Percentiles rank a stretch among this genome's conserved stretches.
These are phyloP conservation scores for Rhopilema esculentum DNA, from an alignment of 30 jellyfish, hydroid and myxozoan genomes.

Conservation along the genomic window DNA sequence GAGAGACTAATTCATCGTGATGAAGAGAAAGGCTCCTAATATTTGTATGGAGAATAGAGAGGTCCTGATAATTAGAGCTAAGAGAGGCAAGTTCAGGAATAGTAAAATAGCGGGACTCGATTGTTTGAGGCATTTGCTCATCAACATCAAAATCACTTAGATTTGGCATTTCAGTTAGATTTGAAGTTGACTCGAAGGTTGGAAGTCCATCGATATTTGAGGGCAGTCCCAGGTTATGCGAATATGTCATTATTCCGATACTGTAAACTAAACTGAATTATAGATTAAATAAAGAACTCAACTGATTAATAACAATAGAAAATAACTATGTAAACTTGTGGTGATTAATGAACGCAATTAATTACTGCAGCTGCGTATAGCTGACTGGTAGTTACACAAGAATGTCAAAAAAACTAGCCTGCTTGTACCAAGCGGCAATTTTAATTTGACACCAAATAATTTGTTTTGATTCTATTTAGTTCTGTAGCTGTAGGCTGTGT, in stretches of 20 bases:
- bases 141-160: constrained; percentile 39
- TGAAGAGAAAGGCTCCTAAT: constrained; percentile 42
- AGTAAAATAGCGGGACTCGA: constrained; percentile 28
- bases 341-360: no score
- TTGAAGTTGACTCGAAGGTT: constrained; percentile 26
- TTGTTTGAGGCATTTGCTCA: constrained; percentile 49
- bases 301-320: no score
- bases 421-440: no score
- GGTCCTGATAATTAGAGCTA: constrained; percentile 10
- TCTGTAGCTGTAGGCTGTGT: no score
- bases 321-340: no score
- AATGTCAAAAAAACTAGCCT: no score
- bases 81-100: constrained; percentile 46
- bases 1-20: constrained; percentile 43
- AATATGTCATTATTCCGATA: constrained; percentile 13
- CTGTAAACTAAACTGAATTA: no score
- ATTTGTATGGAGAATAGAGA: constrained; percentile 34
- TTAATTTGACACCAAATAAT: no score
- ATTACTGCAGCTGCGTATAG: no score
- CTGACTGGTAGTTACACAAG: no score
- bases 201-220: constrained; percentile 49
- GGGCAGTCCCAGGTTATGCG: constrained; percentile 31
- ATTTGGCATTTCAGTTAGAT: constrained; percentile 17
- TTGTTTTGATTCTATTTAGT: no score
- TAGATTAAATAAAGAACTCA: no score